A percentile compares a stretch with the other conserved stretches of the same genome.
phyloP scores from a whole-genome alignment of 2,797 vertebrate genomes.

The Gallirallus australis region DNA sequence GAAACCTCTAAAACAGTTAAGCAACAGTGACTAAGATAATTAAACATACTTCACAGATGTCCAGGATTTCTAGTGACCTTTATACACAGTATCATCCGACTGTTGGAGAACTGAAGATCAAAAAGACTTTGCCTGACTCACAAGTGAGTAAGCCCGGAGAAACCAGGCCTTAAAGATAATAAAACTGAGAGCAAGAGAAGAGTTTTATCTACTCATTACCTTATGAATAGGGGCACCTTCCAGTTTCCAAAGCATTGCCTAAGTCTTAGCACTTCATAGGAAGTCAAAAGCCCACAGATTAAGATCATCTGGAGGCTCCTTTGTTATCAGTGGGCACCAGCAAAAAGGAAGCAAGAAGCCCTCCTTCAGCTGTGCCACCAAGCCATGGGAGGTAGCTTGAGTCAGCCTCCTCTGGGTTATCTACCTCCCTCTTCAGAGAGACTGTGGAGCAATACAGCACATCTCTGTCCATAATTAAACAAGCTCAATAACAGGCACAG shows the following conservation, averaged over 20 bases:
- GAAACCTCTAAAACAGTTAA: not conserved
- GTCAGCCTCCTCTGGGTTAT: not conserved
- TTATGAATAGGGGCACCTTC: not conserved
- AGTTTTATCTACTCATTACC: not conserved
- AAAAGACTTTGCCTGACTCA: slow-evolving; percentile 44
- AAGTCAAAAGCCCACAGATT: not conserved
- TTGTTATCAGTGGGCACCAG: not conserved
- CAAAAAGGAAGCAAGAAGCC: not conserved
- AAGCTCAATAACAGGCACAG: not conserved
- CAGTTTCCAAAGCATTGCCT: not conserved
- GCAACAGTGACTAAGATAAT: slow-evolving; percentile 27
- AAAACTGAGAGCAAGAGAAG: not conserved
- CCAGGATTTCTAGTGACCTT: slow-evolving; percentile 45
- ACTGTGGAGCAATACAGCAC: not conserved
- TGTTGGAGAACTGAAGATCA: not conserved
- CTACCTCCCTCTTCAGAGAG: not conserved
- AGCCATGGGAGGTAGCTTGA: not conserved
- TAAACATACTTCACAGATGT: not conserved
- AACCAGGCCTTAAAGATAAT: slow-evolving; percentile 32
- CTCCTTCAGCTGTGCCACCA: not conserved
- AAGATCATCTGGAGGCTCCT: not conserved
- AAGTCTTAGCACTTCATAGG: not conserved
- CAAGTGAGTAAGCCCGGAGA: slow-evolving; percentile 34
- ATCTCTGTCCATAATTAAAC: not conserved
- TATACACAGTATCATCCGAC: not conserved